Percentiles rank a stretch among this genome's conserved stretches.
Conservation (phyloP, 1,140 invertebrate genomes). For the Pentalonia nigronervosa region DNA sequence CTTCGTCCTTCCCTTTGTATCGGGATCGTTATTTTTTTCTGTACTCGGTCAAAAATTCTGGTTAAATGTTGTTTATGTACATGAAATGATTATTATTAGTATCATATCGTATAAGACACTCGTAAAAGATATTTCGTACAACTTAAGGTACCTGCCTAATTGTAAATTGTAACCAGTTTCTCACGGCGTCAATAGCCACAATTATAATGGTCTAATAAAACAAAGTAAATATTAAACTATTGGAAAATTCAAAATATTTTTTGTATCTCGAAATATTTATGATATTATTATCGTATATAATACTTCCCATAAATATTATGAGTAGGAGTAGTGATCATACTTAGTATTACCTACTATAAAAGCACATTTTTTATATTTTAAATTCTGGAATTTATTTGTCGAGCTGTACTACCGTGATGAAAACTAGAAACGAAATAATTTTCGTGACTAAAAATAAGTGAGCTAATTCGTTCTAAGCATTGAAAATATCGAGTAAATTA, state of each 20-base stretch:
- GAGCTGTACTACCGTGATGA: background rate
- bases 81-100: background rate
- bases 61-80: background rate
- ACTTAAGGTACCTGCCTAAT: background rate
- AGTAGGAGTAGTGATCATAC: background rate
- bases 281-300: background rate
- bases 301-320: background rate
- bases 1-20: background rate
- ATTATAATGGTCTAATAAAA: background rate
- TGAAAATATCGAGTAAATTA: no score
- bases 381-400: background rate
- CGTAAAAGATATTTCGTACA: background rate
- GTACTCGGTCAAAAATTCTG: background rate
- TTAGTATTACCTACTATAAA: background rate
- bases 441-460: background rate
- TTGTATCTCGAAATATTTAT: background rate
- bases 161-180: background rate
- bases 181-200: background rate
- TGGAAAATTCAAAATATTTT: background rate
- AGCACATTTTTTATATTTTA: background rate
- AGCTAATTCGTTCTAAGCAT: no score
- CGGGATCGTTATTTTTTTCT: background rate
- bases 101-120: background rate
- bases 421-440: background rate
- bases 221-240: background rate